Evolutionary conservation across 2,888 invertebrate species (phyloP).

Genomic region (Andrena marginata): DNA sequence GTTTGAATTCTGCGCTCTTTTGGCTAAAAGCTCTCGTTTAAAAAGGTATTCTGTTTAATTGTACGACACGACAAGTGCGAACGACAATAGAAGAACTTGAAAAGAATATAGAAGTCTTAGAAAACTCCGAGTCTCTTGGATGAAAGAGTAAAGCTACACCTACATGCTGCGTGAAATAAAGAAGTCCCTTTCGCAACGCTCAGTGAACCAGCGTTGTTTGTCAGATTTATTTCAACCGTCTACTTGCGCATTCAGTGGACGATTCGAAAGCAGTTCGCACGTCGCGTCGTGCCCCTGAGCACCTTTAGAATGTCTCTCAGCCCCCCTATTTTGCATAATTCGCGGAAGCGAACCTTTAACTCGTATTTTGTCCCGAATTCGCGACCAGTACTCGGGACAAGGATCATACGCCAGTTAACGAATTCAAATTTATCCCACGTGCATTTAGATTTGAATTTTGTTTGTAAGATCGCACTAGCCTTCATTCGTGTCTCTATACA

Average conservation of each 20-base stretch:
- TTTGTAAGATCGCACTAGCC: too few relatives aligned
- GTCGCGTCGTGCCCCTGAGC: slow-evolving; percentile 15
- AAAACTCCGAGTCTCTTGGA: background rate
- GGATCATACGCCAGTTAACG: background rate
- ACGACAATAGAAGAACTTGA: background rate
- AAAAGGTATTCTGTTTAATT: background rate
- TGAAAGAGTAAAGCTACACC: background rate
- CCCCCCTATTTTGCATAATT: slow-evolving; percentile 57
- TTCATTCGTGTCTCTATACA: too few relatives aligned
- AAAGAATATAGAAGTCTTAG: background rate
- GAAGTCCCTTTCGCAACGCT: background rate
- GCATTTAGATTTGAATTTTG: too few relatives aligned
- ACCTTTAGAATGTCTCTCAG: slow-evolving; percentile 13
- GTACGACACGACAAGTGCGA: background rate
- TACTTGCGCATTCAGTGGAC: slow-evolving; percentile 43
- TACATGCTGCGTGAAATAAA: background rate
- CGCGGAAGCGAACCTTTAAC: slow-evolving; percentile 28
- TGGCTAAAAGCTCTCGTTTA: background rate
- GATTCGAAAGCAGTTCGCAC: slow-evolving; percentile 47
- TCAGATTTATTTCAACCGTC: slow-evolving; percentile 29
- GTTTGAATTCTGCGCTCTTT: background rate
- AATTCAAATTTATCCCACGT: background rate
- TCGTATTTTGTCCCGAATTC: background rate
- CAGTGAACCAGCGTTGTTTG: background rate
- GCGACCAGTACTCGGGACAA: background rate